Base-by-base conservation (phyloP, 2,797 vertebrate species). In the Diglossa cyanea region DNA sequence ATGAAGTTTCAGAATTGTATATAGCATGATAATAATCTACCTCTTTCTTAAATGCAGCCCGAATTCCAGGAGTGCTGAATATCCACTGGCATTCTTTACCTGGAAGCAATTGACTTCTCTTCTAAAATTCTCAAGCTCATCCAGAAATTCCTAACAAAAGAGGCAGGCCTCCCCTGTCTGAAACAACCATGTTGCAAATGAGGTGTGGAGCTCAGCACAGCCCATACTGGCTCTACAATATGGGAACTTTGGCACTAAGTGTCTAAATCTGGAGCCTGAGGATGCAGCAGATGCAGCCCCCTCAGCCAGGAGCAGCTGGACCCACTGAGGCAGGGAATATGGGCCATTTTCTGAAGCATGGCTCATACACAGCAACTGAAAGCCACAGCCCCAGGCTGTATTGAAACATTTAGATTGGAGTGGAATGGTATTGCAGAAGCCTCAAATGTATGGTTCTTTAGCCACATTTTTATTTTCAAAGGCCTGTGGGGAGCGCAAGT, bases 141-240 rank as follows among this genome's bases (percentile, higher is more conserved):
- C 17, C 47, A 67, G 50, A 72, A 83, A 86, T 42, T 67, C 24
- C n/a, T 20, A 63, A 21, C 4, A 51, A 51, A 60, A 4, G 17
- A 86, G 40, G 31, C 14, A 85, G 40, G 31, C 18, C n/a, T 72
- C 35, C 28, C 15, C 1, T 1, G n/a, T 19, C 35, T 2, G 1
- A 54, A 25, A 82, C 0, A 31, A 71, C 10, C 30, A 11, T 0
- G 0, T 3, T 67, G 42, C 24, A 77, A 79, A 57, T 3, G 24
- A 53, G n/a, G 23, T 17, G 17, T 53, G 54, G 54, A 95, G 39
- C 42, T 66, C 47, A 75, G 58, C 71, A 81, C 1, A 3, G 9
- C 5, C 62, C 87, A 17, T 1, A 1, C n/a, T 13, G 50, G 8
- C 58, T 47, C 66, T 78, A 47, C 11, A 33, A 6, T 39, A 39